A percentile compares a stretch with the other conserved stretches of the same genome.
Evolutionary conservation across 2,113 vertebrate genomes (phyloP).

Genomic region (Nyctereutes procyonoides): DNA sequence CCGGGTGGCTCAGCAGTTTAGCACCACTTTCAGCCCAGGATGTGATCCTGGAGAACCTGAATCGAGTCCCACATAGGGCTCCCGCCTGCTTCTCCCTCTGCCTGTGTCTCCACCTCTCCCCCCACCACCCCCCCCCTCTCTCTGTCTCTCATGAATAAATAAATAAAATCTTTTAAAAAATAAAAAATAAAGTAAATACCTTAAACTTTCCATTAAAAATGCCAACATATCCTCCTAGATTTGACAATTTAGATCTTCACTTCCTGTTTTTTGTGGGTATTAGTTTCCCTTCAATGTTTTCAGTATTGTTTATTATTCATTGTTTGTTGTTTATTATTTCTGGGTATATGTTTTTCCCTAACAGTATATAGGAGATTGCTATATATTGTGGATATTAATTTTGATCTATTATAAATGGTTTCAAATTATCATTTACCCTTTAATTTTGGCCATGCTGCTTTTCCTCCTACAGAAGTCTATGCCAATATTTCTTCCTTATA

Average conservation of each 20-base stretch:
- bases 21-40: no score
- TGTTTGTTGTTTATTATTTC: no score
- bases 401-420: not conserved
- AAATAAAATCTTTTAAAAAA: no score
- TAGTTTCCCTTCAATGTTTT: not conserved
- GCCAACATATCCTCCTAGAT: not conserved
- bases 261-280: not conserved
- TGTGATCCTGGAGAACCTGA: no score
- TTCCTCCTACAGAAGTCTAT: not conserved
- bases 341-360: not conserved
- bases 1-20: no score
- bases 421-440: not conserved
- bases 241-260: not conserved
- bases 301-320: not conserved
- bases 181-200: not conserved
- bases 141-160: no score
- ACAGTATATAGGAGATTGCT: not conserved
- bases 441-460: not conserved
- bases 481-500: not conserved
- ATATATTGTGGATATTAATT: not conserved
- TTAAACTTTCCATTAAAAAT: not conserved
- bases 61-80: no score
- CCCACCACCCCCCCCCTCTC: fast-evolving
- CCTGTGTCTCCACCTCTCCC: no score
- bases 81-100: no score